Evolutionary conservation across 2,113 vertebrate genomes (phyloP), one percentile per base, ranked within the genome.

Genomic region (Tyto alba): DNA sequence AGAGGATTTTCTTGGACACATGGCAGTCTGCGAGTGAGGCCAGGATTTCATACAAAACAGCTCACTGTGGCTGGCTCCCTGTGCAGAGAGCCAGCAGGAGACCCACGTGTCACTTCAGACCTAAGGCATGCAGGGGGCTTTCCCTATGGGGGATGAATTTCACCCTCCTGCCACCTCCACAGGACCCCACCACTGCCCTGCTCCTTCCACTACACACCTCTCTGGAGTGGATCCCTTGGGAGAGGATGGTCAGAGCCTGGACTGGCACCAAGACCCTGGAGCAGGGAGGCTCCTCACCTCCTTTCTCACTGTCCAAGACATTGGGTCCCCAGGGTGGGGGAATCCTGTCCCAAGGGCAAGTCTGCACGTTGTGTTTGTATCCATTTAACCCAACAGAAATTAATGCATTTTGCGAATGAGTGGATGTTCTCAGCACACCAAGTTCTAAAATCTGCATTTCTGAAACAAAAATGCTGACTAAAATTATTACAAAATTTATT

Each of bases 1-100:
- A 73, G 89, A 89, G 73, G 89, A 93, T 94, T 96, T 97, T 95
- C 69, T 97, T 96, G 94, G 95, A 96, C 91, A 68, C 96, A 92
- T 85, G 66, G 77, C 83, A 87, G 89, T 88, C 87, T 91, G 87
- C 3, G n/a, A 95, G 55, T 1, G 0, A 45, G 94, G 95, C 91
- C 96, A 96, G 94, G 81, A 89, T 88, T 95, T 88, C 74, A 69
- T 20, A 94, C 87, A 96, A 92, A 92, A 88, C 88, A 94, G 84
- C 55, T 40, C 0, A 6, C 92, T 87, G 77, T 89, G 94, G 84
- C 77, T 95, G 89, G 18, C n/a, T 68, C 81, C 74, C 62, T 13
- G 45, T 68, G 81, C 57, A 73, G 77, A 41, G 64, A 80, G 57
- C 47, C 89, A 91, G 77, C 53, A 66, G 66, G 69, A 93, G 67